phyloP scores from a whole-genome alignment of 2,888 invertebrate species.

The Ormyrus labotus region DNA sequence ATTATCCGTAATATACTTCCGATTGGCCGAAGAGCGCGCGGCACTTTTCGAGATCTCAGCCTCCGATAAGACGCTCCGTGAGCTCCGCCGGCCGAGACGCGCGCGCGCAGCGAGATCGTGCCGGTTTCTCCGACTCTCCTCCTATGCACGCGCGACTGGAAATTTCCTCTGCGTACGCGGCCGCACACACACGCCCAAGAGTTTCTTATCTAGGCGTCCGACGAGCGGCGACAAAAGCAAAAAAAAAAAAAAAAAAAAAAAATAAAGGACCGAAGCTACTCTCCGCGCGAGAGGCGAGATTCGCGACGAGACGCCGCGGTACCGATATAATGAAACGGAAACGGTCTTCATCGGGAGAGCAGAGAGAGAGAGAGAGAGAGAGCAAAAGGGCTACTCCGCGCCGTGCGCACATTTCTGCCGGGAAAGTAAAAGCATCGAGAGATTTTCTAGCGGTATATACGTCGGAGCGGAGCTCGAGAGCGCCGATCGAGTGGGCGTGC shows the following conservation, averaged over 20 bases:
- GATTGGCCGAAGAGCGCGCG: constrained; percentile 60
- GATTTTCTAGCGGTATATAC: neutral
- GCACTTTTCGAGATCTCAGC: constrained; percentile 66
- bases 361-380: too few species aligned
- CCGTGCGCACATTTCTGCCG: constrained; percentile 9
- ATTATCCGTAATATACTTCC: constrained; percentile 68
- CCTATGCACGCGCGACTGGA: constrained; percentile 31
- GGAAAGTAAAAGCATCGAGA: constrained; percentile 44
- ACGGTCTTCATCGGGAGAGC: neutral
- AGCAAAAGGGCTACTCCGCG: neutral
- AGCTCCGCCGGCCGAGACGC: neutral
- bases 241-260: neutral
- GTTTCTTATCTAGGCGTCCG: constrained; percentile 42
- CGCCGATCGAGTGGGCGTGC: neutral
- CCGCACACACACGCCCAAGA: neutral
- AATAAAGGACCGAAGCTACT: neutral
- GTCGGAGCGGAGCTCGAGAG: too few species aligned
- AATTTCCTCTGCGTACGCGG: constrained; percentile 30
- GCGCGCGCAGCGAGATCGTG: neutral
- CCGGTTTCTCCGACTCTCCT: constrained; percentile 8
- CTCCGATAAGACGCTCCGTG: constrained; percentile 59
- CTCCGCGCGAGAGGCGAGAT: neutral
- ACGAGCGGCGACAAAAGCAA: neutral
- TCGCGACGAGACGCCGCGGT: neutral
- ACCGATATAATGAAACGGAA: constrained; percentile 23